Evolutionary conservation across 2,888 invertebrate genomes (phyloP).

Genomic region (Elmis aenea): DNA sequence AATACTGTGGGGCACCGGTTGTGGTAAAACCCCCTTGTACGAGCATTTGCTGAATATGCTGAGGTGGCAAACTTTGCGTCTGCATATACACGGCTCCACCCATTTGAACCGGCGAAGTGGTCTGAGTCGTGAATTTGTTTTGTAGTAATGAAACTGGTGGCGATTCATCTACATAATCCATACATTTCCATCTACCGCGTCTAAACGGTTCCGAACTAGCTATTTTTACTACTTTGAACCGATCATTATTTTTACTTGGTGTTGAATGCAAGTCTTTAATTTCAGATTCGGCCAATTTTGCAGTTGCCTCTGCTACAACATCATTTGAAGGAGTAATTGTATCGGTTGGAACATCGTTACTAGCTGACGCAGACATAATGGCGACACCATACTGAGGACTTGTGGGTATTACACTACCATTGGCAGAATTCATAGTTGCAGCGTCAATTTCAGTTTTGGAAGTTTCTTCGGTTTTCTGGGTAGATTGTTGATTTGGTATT

Average conservation of each 20-base stretch:
- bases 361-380: conserved; percentile 48
- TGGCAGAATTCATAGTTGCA: conserved; percentile 23
- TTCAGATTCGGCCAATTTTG: conserved; percentile 46
- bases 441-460: conserved; percentile 28
- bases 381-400: conserved; percentile 62
- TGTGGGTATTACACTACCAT: conserved; percentile 55
- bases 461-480: conserved; percentile 24
- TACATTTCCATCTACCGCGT: conserved; percentile 71
- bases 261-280: conserved; percentile 53
- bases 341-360: conserved; percentile 29
- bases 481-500: conserved; percentile 17
- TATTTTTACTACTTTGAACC: conserved; percentile 75
- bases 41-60: conserved; percentile 46
- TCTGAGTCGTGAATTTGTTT: conserved; percentile 10
- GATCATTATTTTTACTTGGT: conserved; percentile 52
- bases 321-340: conserved; percentile 30
- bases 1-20: conserved; percentile 22
- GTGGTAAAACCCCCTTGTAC: conserved; percentile 40
- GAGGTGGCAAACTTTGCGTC: conserved; percentile 48
- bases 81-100: conserved; percentile 38
- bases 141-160: conserved; percentile 33
- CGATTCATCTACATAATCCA: conserved; percentile 70
- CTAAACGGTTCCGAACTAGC: conserved; percentile 72
- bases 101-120: conserved; percentile 14
- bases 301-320: conserved; percentile 40